Evolutionary conservation across 1,140 invertebrate genomes (phyloP), one percentile per base, ranked within the genome.

Genomic region (Potamilus streckersoni): DNA sequence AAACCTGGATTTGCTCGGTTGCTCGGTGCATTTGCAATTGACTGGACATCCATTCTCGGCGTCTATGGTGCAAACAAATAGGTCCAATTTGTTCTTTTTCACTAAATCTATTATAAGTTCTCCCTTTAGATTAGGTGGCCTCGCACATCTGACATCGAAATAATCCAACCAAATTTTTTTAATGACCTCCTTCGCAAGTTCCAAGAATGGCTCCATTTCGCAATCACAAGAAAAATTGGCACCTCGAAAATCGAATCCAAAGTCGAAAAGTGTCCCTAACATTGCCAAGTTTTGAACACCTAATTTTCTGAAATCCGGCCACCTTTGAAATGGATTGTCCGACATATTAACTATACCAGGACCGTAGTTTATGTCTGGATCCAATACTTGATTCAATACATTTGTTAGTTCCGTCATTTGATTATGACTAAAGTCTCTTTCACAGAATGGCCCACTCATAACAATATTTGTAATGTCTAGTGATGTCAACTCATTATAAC

Each of bases 151-250:
- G 12, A 76, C 27, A 60, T 71, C 56, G 8, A 71, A 15, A 65
- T 71, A 76, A 31, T 76, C 74, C 23, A 49, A 5, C 63, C 59
- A 71, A 3, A 71, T 11, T 15, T 14, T 19, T 20, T 59, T 8
- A 20, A 71, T 60, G 62, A 76, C 55, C 2, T 66, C 57, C 20
- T 49, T 14, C 14, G 63, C 27, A 49, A 71, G n/a, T 17, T 61
- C 60, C n/a, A 76, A 38, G 66, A 76, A 66, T 49, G 67, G 60
- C 49, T 76, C 19, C 15, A 76, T 27, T 27, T 66, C n/a, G 58
- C 74, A 76, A 59, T 76, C 74, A 66, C 74, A 76, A 2, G n/a
- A 20, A 17, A 76, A 14, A 38, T 61, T 49, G 17, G 56, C 61
- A 8, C 63, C 74, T 55, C 62, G 23, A 31, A 71, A 67, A 56